Evolutionary conservation across 1,140 invertebrate species (phyloP), one percentile per base, ranked within the genome.

Genomic region (Meteorus sp.): DNA sequence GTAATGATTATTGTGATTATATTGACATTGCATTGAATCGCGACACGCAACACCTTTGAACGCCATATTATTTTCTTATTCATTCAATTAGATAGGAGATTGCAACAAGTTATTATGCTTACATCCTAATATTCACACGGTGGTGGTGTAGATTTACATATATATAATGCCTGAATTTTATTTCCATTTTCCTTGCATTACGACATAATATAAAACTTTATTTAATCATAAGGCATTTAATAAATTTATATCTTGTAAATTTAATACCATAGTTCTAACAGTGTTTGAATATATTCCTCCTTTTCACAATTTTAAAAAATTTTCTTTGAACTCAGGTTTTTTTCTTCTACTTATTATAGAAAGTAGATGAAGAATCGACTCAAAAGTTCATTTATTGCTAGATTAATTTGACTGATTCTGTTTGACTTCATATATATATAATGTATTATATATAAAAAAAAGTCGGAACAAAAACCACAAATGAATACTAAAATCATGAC

Each of bases 341-440:
- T 51, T 31, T 31, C 22, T 44, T 17, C 19, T 58, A 51, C 17
- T 15, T 31, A 50, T 39, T 22, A 35, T 31, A 13, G 50, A 60
- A 55, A 64, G 48, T 65, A 68, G 44, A n/a, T n/a, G 47, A 64
- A 70, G 35, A 39, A 67, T 72, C 63, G 59, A 65, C 70, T 71
- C 69, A 72, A 31, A 51, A 33, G 45, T 39, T 47, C 25, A 63
- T 68, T 74, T 74, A 73, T 74, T 75, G 69, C 72, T 73, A 72
- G 60, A 29, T 62, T 75, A 74, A 74, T 73, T 73, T 71, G 73
- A 75, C 73, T 70, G 72, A 66, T 61, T 58, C 59, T 35, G 20
- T 27, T 56, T 60, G 20, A 48, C 48, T 53, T 37, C 50, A 29
- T 7, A 23, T 53, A 33, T 33, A 20, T 47, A 19, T 13, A 5